These are phyloP conservation scores for Muscicapa striata DNA, from an alignment of 2,797 vertebrate genomes.

Conservation along the genomic window DNA sequence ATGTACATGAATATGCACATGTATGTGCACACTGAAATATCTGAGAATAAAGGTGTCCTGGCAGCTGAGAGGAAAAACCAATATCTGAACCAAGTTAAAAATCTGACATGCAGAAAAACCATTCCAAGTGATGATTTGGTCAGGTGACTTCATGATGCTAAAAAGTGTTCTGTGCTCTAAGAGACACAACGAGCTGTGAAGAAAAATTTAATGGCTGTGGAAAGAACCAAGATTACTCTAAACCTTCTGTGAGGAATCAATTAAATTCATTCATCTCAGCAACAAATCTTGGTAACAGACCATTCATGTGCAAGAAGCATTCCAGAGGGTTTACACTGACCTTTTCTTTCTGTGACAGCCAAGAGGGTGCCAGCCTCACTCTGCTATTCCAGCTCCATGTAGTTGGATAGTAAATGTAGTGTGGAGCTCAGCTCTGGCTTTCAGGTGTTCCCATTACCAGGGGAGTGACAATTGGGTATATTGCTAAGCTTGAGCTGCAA, in stretches of 20 bases:
- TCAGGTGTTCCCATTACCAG: background rate
- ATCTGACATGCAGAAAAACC: background rate
- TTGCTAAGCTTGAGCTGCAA: background rate
- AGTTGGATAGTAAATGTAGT: rapidly evolving
- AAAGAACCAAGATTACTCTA: background rate
- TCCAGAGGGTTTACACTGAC: background rate
- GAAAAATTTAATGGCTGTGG: background rate
- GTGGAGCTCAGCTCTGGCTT: background rate
- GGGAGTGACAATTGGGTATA: rapidly evolving
- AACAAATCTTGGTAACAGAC: background rate
- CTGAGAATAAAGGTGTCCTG: background rate
- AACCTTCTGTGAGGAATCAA: background rate
- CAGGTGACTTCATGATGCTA: background rate
- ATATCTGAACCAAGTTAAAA: background rate
- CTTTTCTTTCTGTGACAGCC: background rate
- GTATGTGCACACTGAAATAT: background rate
- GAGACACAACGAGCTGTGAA: background rate
- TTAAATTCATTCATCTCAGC: background rate
- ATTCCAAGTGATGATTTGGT: background rate
- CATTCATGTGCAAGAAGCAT: background rate
- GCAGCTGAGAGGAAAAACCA: background rate
- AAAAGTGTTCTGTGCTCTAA: background rate
- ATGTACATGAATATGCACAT: background rate
- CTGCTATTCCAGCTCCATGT: background rate
- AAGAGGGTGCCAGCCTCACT: background rate